phyloP scores from a whole-genome alignment of 92 coral and sea anemone species.

The Scolanthus callimorphus region DNA sequence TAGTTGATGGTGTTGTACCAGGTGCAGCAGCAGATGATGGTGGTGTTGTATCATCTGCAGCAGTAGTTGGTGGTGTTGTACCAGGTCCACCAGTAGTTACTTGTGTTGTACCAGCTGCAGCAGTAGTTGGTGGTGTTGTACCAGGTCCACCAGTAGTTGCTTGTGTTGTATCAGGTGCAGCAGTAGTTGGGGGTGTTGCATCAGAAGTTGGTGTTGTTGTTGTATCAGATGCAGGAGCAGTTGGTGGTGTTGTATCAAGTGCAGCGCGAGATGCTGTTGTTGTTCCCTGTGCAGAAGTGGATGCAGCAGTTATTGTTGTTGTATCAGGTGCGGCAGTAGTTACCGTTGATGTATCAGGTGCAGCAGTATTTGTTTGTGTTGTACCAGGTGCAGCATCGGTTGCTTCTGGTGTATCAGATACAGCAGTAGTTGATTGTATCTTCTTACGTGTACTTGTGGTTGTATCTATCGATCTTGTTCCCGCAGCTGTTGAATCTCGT shows the following conservation, averaged over 20 bases:
- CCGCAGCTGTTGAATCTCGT: too few species aligned
- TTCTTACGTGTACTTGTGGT: not conserved
- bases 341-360: not conserved
- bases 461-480: not conserved
- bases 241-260: not conserved
- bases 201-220: too few species aligned
- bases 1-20: not conserved
- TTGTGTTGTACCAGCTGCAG: too few species aligned
- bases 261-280: not conserved
- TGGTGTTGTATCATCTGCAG: too few species aligned
- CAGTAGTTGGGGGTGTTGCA: too few species aligned
- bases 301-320: not conserved
- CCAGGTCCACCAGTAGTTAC: too few species aligned
- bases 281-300: not conserved
- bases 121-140: too few species aligned
- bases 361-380: not conserved
- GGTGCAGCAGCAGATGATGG: conserved; percentile 2
- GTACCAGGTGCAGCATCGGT: conserved; percentile 6
- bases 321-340: not conserved
- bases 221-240: not conserved
- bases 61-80: too few species aligned
- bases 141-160: too few species aligned
- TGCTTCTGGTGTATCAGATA: not conserved
- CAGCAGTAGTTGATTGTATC: not conserved
- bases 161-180: too few species aligned